Evolutionary conservation across 2,888 invertebrate genomes (phyloP).

Genomic region (Drosophila algonquin): DNA sequence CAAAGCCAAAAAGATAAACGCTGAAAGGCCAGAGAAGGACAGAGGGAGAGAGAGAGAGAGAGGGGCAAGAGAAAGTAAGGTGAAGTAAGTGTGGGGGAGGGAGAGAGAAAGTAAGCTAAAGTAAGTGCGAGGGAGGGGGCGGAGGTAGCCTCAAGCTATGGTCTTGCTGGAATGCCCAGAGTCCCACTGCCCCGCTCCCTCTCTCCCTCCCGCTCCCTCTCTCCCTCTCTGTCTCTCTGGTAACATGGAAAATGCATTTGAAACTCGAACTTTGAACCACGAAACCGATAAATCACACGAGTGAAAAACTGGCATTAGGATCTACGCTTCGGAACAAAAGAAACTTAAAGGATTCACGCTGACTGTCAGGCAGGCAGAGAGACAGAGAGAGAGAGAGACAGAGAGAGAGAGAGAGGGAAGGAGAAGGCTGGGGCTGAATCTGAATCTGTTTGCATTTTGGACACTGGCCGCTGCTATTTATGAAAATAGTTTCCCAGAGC

Average conservation of each 20-base stretch:
- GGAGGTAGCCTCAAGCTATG: constrained; percentile 58
- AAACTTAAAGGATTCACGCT: constrained; percentile 76
- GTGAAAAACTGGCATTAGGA: constrained; percentile 80
- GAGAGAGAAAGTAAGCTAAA: constrained; percentile 10
- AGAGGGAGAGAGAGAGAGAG: background rate
- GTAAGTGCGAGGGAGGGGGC: background rate
- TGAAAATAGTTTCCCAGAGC: constrained; percentile 69
- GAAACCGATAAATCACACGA: constrained; percentile 80
- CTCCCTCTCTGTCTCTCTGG: constrained; percentile 11
- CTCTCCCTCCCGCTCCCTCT: constrained; percentile 3
- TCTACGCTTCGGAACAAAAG: constrained; percentile 64
- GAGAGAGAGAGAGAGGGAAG: constrained; percentile 19
- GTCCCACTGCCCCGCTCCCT: constrained; percentile 29
- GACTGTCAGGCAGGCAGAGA: constrained; percentile 39
- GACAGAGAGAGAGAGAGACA: constrained; percentile 7
- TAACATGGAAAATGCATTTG: constrained; percentile 79
- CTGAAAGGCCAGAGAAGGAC: constrained; percentile 44
- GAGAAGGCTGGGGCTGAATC: background rate
- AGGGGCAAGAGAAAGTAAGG: constrained; percentile 18
- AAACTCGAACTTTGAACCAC: constrained; percentile 78
- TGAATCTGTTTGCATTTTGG: constrained; percentile 43
- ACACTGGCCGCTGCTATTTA: constrained; percentile 66
- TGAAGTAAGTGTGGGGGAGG: background rate
- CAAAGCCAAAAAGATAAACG: constrained; percentile 67
- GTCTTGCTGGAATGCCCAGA: constrained; percentile 44